Evolutionary conservation across 2,797 vertebrate genomes (phyloP), one percentile per base, ranked within the genome.

Genomic region (Etheostoma perlongum): DNA sequence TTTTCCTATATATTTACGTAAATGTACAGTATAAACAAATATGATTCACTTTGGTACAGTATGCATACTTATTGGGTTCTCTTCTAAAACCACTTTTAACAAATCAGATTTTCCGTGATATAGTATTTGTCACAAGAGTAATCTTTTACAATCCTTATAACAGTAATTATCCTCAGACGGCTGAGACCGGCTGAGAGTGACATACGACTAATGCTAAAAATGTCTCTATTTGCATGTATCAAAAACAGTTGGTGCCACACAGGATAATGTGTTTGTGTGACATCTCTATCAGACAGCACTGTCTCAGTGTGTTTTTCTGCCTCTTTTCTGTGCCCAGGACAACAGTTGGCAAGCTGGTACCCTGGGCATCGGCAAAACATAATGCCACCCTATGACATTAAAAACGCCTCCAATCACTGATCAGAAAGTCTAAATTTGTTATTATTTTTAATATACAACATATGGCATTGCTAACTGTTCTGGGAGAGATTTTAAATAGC

Each of bases 261-360:
- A 79, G 70, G 66, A 67, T 75, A 46, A 77, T 66, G 69, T 73
- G 79, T 86, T 59, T 77, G 54, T 60, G 67, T 69, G 74, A 83
- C 67, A 74, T 81, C 70, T 82, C 36, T 23, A 61, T 76, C 33
- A 58, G 65, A 63, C 57, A 70, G 47, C 52, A 48, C 46, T 59
- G 36, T 62, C 21, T 71, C 61, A 74, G 27, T 49, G 46, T 46
- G 67, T 77, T 47, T 67, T 21, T 78, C 63, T 71, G 19, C 42
- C 21, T 76, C 36, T 79, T 83, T 54, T 64, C 68, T 19, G 42
- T 86, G 81, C 76, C 81, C 66, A 69, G 76, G 36, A 23, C 74
- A 78, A 86, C 80, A 81, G 63, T 84, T 86, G 85, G 85, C 44
- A 27, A 67, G 54, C 55, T 16, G 25, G 21, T 70, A 76, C 67